These are phyloP conservation scores for Netelia inedita DNA, from an alignment of 2,888 invertebrate species.

Conservation along the genomic window DNA sequence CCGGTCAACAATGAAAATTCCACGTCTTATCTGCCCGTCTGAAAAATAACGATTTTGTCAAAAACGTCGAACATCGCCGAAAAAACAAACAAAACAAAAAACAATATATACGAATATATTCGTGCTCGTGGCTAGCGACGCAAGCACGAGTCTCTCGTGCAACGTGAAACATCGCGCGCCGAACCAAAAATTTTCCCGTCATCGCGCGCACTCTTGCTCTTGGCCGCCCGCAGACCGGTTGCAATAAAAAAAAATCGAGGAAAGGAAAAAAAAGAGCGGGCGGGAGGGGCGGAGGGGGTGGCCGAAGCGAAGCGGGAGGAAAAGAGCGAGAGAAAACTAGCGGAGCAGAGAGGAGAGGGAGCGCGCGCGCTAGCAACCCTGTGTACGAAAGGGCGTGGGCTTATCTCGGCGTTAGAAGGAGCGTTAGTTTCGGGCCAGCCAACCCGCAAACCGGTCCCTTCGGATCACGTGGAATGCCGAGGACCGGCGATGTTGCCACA, in stretches of 20 bases:
- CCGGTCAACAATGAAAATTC: too few relatives aligned
- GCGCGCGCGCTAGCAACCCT: conserved; percentile 52
- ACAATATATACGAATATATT: background rate
- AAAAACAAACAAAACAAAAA: background rate
- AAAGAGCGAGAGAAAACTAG: conserved; percentile 54
- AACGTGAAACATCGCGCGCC: conserved; percentile 35
- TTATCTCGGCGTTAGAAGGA: conserved; percentile 66
- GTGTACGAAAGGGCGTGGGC: conserved; percentile 62
- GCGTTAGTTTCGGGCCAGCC: conserved; percentile 61
- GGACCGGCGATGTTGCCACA: conserved; percentile 71
- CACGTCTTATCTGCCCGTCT: too few relatives aligned
- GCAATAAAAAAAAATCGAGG: conserved; percentile 66
- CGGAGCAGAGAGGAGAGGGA: conserved; percentile 13
- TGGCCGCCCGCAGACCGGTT: conserved; percentile 65
- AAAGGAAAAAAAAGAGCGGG: conserved; percentile 36
- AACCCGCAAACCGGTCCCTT: conserved; percentile 69
- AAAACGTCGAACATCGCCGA: too few relatives aligned
- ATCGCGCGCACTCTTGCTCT: conserved; percentile 49
- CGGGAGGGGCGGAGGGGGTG: conserved; percentile 6
- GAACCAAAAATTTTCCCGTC: conserved; percentile 58
- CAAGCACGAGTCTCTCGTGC: background rate
- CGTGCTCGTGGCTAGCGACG: background rate
- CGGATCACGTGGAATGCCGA: conserved; percentile 70
- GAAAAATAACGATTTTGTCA: too few relatives aligned
- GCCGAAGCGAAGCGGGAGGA: conserved; percentile 35